phyloP scores from a whole-genome alignment of 2,113 vertebrate species.

The Garra rufa region DNA sequence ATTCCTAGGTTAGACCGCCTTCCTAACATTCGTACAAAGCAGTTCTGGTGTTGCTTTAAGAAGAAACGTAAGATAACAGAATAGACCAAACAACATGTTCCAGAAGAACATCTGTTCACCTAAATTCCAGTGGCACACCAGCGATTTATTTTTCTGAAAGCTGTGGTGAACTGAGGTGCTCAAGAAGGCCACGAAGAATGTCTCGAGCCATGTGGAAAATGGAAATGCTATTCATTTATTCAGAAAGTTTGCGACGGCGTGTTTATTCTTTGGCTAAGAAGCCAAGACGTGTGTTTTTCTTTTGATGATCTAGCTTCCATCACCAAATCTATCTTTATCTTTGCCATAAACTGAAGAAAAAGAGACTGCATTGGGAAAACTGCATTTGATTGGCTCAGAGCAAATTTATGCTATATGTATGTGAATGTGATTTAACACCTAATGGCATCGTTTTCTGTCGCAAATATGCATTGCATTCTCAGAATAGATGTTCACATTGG shows the following conservation, averaged over 20 bases:
- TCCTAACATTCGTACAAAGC: not conserved
- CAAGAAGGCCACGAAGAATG: not conserved
- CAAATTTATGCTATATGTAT: not conserved
- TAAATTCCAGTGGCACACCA: slow-evolving; percentile 5
- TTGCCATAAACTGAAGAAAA: not conserved
- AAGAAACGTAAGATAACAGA: not conserved
- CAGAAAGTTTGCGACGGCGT: not conserved
- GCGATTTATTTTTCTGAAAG: not conserved
- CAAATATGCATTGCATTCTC: not conserved
- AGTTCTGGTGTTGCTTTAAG: not conserved
- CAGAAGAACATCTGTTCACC: slow-evolving; percentile 27
- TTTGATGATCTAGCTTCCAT: not conserved
- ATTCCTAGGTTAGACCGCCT: not conserved
- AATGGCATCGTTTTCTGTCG: not conserved
- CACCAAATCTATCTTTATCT: not conserved
- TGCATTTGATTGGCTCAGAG: not conserved
- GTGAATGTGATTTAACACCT: not conserved
- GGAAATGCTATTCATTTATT: not conserved
- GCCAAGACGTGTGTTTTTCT: not conserved
- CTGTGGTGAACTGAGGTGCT: not conserved
- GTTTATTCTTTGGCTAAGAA: slow-evolving; percentile 11
- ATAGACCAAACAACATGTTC: not conserved
- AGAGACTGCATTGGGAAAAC: not conserved
- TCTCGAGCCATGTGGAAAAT: slow-evolving; percentile 5
- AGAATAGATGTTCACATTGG: not conserved